phyloP scores from a whole-genome alignment of 2,888 invertebrate species.

The Microplitis deprimator region DNA sequence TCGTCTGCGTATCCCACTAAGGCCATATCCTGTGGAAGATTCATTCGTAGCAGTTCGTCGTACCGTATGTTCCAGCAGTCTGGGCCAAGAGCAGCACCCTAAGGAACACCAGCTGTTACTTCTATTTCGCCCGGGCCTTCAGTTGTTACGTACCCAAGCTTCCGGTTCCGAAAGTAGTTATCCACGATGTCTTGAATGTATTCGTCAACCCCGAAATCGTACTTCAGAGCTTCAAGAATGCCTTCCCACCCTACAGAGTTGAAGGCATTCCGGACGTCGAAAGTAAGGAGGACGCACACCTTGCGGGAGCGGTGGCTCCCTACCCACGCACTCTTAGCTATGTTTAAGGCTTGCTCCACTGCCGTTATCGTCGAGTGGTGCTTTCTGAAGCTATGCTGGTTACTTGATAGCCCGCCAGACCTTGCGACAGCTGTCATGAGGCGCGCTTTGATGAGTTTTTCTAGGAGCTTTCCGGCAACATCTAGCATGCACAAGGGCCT shows the following conservation, averaged over 20 bases:
- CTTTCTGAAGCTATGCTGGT: slow-evolving; percentile 46
- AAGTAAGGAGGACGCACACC: no score
- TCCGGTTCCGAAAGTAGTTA: no score
- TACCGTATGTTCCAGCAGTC: slow-evolving; percentile 23
- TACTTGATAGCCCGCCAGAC: slow-evolving; percentile 42
- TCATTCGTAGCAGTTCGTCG: slow-evolving; percentile 43
- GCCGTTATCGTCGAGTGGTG: slow-evolving; percentile 38
- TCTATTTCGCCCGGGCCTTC: neutral
- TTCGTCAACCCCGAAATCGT: no score
- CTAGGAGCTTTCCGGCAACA: neutral
- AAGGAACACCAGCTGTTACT: neutral
- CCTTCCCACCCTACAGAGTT: no score
- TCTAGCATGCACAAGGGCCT: slow-evolving; percentile 43
- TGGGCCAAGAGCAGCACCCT: neutral
- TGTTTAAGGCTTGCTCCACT: no score
- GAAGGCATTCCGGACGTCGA: no score
- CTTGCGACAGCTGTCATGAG: slow-evolving; percentile 45
- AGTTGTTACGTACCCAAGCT: neutral
- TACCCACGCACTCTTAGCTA: no score
- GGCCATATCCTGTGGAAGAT: no score
- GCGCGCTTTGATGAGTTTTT: slow-evolving; percentile 42
- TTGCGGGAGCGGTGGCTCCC: no score
- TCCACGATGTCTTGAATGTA: no score
- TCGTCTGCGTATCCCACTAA: no score
- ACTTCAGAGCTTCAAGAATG: no score